Percentiles rank a stretch among this genome's conserved stretches.
These are phyloP conservation scores for Capricornis sumatraensis DNA, from an alignment of 2,113 vertebrate genomes.

Conservation along the genomic window DNA sequence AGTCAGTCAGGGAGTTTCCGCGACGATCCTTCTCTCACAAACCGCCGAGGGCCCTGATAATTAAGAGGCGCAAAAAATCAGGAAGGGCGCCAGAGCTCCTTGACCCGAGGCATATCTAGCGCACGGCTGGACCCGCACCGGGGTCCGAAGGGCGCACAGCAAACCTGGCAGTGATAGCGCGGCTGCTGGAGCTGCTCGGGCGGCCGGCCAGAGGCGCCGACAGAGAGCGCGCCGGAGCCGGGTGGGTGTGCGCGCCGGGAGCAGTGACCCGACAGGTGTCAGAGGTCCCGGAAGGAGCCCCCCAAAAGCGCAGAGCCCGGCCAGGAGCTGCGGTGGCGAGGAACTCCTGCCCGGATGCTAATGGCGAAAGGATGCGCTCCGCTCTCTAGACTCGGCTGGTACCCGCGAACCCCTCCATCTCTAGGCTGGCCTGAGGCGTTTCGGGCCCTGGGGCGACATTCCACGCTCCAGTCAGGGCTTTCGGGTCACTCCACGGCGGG, in stretches of 20 bases:
- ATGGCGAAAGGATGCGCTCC: not conserved
- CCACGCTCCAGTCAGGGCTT: not conserved
- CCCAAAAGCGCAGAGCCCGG: not conserved
- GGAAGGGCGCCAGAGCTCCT: not conserved
- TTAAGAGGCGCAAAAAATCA: not conserved
- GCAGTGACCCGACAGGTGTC: not conserved
- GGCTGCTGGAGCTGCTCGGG: not conserved
- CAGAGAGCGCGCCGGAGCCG: rapidly evolving
- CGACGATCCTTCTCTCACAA: not conserved
- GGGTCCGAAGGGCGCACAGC: too few relatives aligned
- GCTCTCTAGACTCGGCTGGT: too few relatives aligned
- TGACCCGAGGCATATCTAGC: rapidly evolving
- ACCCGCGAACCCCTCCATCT: not conserved
- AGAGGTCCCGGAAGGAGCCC: not conserved
- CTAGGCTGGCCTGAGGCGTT: not conserved
- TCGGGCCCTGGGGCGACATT: not conserved
- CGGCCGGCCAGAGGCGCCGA: not conserved
- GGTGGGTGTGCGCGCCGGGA: not conserved
- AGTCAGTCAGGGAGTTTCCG: not conserved
- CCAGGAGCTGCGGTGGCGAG: not conserved
- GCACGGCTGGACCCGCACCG: too few relatives aligned
- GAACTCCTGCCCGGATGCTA: not conserved
- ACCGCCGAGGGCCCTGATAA: not conserved
- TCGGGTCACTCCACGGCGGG: not conserved
- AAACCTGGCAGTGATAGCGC: not conserved